These are phyloP conservation scores for Catharus ustulatus DNA, from an alignment of 2,797 vertebrate species.

Conservation along the genomic window DNA sequence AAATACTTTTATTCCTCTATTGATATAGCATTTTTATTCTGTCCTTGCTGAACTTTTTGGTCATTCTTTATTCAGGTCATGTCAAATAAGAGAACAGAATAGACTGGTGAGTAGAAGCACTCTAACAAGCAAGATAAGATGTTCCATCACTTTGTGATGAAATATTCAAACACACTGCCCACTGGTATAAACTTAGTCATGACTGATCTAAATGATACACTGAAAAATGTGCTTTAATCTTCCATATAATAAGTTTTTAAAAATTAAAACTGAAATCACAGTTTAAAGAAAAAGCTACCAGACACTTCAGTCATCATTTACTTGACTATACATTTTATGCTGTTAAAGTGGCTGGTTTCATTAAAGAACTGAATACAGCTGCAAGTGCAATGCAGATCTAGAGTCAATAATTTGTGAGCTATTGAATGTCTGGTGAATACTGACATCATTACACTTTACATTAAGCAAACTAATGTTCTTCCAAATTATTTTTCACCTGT, in stretches of 20 bases:
- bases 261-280: conserved; percentile 69
- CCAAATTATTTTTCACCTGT: background rate
- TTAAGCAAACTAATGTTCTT: background rate
- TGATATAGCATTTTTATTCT: background rate
- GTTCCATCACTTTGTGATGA: conserved; percentile 54
- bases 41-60: conserved; percentile 29
- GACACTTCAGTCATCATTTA: conserved; percentile 19
- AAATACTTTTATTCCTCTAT: background rate
- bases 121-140: conserved; percentile 57
- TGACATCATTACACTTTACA: background rate
- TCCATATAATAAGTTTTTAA: conserved; percentile 60
- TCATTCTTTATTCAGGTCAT: conserved; percentile 63
- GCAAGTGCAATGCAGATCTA: background rate
- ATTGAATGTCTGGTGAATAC: background rate
- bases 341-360: background rate
- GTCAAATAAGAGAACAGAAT: conserved; percentile 11
- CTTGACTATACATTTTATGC: background rate
- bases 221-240: conserved; percentile 67
- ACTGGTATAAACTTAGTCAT: conserved; percentile 59
- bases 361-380: background rate
- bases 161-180: conserved; percentile 70
- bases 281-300: conserved; percentile 45
- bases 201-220: conserved; percentile 71
- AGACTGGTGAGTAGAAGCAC: conserved; percentile 35
- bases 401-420: background rate